A percentile compares a stretch with the other conserved stretches of the same genome.
These are phyloP conservation scores for Syngnathoides biaculeatus DNA, from an alignment of 2,113 vertebrate genomes.

Conservation along the genomic window DNA sequence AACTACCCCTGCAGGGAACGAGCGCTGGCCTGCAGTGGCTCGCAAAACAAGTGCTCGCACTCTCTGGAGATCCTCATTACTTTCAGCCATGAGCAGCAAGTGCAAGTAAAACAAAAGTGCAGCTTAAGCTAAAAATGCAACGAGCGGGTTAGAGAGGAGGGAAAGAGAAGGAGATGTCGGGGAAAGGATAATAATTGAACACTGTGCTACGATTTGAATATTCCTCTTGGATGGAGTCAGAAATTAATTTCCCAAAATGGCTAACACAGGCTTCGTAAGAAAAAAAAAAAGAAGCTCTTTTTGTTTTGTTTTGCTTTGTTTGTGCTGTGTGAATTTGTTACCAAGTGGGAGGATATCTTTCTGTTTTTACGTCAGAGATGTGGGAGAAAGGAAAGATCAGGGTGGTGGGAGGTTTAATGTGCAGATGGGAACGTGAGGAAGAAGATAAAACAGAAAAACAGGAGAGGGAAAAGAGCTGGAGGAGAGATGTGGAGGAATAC, in stretches of 20 bases:
- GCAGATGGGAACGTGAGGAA: constrained; percentile 18
- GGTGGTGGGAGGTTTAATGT: constrained; percentile 11
- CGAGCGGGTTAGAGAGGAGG: constrained; percentile 36
- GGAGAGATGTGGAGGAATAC: constrained; percentile 49
- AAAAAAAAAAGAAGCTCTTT: not conserved
- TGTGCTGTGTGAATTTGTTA: constrained; percentile 51
- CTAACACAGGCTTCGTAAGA: constrained; percentile 53
- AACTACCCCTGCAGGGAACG: constrained; percentile 68
- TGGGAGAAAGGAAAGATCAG: constrained; percentile 15
- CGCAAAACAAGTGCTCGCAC: constrained; percentile 67
- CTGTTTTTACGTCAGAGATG: constrained; percentile 45
- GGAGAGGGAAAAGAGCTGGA: constrained; percentile 45
- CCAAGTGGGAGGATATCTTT: constrained; percentile 54
- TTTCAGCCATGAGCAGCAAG: constrained; percentile 66
- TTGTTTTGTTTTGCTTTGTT: constrained; percentile 45
- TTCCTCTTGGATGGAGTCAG: constrained; percentile 48
- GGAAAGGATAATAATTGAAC: constrained; percentile 62
- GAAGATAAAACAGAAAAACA: constrained; percentile 31
- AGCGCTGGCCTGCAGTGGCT: constrained; percentile 56
- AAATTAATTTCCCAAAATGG: constrained; percentile 62
- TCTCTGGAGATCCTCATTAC: constrained; percentile 79
- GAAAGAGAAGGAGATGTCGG: constrained; percentile 55
- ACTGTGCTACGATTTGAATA: constrained; percentile 49
- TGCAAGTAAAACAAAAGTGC: constrained; percentile 76
- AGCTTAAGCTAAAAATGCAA: constrained; percentile 72